These are phyloP conservation scores for Crepidodera aurea DNA, from an alignment of 2,888 invertebrate species.

Conservation along the genomic window DNA sequence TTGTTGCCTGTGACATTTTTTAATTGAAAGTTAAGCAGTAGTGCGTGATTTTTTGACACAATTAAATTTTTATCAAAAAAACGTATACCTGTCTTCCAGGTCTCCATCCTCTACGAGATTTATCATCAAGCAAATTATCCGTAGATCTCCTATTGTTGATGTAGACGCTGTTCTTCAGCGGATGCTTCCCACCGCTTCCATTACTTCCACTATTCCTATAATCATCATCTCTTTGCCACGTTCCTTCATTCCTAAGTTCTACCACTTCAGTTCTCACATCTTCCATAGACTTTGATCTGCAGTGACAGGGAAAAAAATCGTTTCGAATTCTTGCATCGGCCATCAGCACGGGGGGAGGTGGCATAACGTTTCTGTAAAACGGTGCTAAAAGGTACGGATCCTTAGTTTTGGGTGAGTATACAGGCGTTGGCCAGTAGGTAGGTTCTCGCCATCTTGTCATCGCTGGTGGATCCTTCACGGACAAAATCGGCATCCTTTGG, in stretches of 20 bases:
- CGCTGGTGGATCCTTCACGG: conserved; percentile 49
- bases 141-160: conserved; percentile 71
- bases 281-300: conserved; percentile 72
- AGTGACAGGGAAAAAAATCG: conserved; percentile 62
- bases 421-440: conserved; percentile 65
- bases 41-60: no score
- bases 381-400: conserved; percentile 75
- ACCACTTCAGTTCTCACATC: conserved; percentile 73
- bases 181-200: conserved; percentile 6
- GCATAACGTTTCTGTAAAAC: conserved; percentile 73
- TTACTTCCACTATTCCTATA: conserved; percentile 1
- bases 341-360: conserved; percentile 64
- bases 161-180: conserved; percentile 9
- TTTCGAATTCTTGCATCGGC: conserved; percentile 52
- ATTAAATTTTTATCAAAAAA: no score
- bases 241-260: conserved; percentile 43
- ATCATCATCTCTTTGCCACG: conserved; percentile 66
- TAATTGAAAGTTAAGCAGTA: no score
- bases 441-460: conserved; percentile 52
- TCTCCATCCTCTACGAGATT: conserved; percentile 55
- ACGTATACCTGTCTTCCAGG: conserved; percentile 68
- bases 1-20: no score
- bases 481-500: background rate
- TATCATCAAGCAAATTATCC: conserved; percentile 72
- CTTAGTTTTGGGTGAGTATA: conserved; percentile 63